A percentile compares a stretch with the other conserved stretches of the same genome.
Evolutionary conservation across 2,797 vertebrate genomes (phyloP).

Genomic region (Eurystomus glaucurus): DNA sequence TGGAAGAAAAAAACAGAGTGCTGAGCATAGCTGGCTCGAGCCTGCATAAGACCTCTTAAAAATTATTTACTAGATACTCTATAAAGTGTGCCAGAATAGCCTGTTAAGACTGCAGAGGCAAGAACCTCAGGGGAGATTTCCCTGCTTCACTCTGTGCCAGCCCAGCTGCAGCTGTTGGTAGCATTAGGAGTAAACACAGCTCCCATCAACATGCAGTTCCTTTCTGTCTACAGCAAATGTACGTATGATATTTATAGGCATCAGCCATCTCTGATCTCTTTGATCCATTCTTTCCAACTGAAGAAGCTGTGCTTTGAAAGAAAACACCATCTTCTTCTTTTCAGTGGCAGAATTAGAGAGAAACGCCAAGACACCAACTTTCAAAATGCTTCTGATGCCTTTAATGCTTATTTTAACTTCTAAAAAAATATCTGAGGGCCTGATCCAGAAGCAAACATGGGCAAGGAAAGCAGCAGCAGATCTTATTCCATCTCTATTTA

Average conservation of each 20-base stretch:
- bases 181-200: slow-evolving; percentile 24
- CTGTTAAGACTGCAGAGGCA: not conserved
- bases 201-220: not conserved
- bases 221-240: slow-evolving; percentile 43
- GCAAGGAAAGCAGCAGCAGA: not conserved
- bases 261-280: slow-evolving; percentile 35
- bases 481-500: not conserved
- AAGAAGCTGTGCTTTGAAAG: slow-evolving; percentile 25
- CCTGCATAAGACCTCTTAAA: not conserved
- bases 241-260: slow-evolving; percentile 26
- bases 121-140: not conserved
- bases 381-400: slow-evolving; percentile 21
- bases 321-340: not conserved
- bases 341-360: not conserved
- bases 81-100: not conserved
- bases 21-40: not conserved
- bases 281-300: slow-evolving; percentile 46
- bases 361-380: not conserved
- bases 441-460: not conserved
- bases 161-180: not conserved
- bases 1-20: not conserved
- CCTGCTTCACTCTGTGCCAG: not conserved
- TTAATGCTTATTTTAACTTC: not conserved
- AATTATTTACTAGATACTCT: slow-evolving; percentile 41
- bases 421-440: not conserved